Percentiles rank a stretch among this genome's conserved stretches.
These are phyloP conservation scores for Nycteola revayana DNA, from an alignment of 2,888 invertebrate species.

Conservation along the genomic window DNA sequence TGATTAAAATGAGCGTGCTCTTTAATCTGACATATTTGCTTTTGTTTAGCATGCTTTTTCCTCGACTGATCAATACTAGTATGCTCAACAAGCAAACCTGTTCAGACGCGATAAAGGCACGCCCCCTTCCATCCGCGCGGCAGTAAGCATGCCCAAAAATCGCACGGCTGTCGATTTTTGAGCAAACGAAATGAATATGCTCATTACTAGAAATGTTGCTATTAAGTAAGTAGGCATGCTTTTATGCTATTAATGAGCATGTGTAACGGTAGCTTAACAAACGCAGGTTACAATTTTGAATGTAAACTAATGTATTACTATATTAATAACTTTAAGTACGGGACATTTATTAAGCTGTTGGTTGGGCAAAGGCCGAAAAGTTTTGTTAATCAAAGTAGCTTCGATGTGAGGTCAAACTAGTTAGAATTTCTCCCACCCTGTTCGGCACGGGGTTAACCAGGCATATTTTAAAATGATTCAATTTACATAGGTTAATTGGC, in stretches of 20 bases:
- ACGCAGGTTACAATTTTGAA: conserved; percentile 23
- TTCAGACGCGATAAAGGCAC: too few relatives aligned
- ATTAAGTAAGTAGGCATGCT: conserved; percentile 9
- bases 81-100: too few relatives aligned
- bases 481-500: conserved; percentile 62
- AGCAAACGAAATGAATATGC: too few relatives aligned
- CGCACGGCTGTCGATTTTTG: too few relatives aligned
- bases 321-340: conserved; percentile 56
- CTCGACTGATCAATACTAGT: too few relatives aligned
- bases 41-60: too few relatives aligned
- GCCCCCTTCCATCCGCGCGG: too few relatives aligned
- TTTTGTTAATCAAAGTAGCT: conserved; percentile 69
- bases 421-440: conserved; percentile 52
- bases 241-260: conserved; percentile 15
- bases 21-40: too few relatives aligned
- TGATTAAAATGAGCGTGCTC: too few relatives aligned
- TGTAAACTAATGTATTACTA: conserved; percentile 36
- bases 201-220: conserved; percentile 3
- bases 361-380: conserved; percentile 50
- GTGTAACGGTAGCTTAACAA: conserved; percentile 12
- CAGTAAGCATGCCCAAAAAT: too few relatives aligned
- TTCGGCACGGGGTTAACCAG: conserved; percentile 43
- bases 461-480: conserved; percentile 67
- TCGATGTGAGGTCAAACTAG: conserved; percentile 53
- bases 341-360: conserved; percentile 55